phyloP scores from a whole-genome alignment of 1,140 invertebrate species.

The Bombyx mori region ASM3026992v2 NC_085109.1:2588501-2589000 shows the following conservation, averaged over 20 bases:
- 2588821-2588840: no score
- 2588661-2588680: slow-evolving; percentile 64
- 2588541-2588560: slow-evolving; percentile 60
- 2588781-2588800: slow-evolving; percentile 50
- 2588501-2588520: slow-evolving; percentile 63
- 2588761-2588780: slow-evolving; percentile 47
- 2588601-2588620: slow-evolving; percentile 24
- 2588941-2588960: no score
- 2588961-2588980: no score
- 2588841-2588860: no score
- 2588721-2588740: slow-evolving; percentile 58
- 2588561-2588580: slow-evolving; percentile 47
- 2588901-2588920: no score
- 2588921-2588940: no score
- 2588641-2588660: slow-evolving; percentile 54
- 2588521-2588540: slow-evolving; percentile 65
- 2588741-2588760: slow-evolving; percentile 38
- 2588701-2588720: slow-evolving; percentile 66
- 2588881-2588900: no score
- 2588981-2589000: no score
- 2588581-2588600: slow-evolving; percentile 43
- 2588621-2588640: slow-evolving; percentile 21
- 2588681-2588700: slow-evolving; percentile 59
- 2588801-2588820: no score
- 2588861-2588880: no score